Conservation (phyloP, 2,888 invertebrate species). For the Ormyrus thymus region DNA sequence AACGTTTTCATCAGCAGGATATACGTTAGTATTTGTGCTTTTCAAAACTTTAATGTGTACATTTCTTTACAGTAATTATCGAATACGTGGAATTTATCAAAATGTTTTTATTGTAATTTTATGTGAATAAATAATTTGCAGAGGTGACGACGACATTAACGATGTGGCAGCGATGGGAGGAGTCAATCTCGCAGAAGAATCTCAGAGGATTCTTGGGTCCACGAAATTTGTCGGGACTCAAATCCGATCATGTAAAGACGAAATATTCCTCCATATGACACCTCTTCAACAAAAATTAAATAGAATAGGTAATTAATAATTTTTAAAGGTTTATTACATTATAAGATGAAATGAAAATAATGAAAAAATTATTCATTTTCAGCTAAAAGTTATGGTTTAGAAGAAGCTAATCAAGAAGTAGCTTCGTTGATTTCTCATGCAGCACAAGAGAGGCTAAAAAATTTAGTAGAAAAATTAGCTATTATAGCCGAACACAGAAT, state of each 20-base stretch:
- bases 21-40: conserved; percentile 70
- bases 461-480: conserved; percentile 92
- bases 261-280: conserved; percentile 87
- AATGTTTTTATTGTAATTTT: conserved; percentile 71
- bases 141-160: conserved; percentile 96
- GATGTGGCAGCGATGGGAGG: conserved; percentile 99
- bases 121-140: conserved; percentile 65
- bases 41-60: no score
- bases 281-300: conserved; percentile 87
- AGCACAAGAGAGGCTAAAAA: conserved; percentile 93
- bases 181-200: conserved; percentile 97
- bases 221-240: conserved; percentile 93
- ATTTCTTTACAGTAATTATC: no score
- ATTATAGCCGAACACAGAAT: conserved; percentile 95
- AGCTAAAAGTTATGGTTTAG: conserved; percentile 84
- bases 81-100: no score
- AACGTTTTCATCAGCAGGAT: conserved; percentile 78
- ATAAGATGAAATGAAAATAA: background rate
- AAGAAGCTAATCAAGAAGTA: conserved; percentile 91
- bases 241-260: conserved; percentile 93
- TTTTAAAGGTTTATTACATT: background rate
- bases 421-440: conserved; percentile 94
- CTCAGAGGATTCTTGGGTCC: conserved; percentile 93
- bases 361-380: conserved; percentile 53
- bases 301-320: conserved; percentile 77